Evolutionary conservation across 1,140 invertebrate species (phyloP).

Genomic region (Copidosoma floridanum): DNA sequence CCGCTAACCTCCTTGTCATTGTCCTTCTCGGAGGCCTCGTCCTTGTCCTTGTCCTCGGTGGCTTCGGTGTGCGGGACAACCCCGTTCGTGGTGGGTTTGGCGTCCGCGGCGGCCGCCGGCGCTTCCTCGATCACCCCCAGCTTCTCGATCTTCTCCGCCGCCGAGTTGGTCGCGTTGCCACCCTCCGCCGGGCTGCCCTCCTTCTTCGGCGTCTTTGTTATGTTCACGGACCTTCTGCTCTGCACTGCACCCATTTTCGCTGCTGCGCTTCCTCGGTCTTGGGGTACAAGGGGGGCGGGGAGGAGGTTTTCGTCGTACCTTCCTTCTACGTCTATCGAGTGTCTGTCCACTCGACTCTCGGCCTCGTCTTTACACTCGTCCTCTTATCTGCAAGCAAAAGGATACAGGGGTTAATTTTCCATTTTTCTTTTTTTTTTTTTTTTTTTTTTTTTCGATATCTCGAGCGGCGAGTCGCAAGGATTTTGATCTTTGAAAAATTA

Average conservation of each 20-base stretch:
- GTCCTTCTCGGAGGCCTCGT: slow-evolving; percentile 66
- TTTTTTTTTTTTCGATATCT: too few species aligned
- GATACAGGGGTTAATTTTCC: too few species aligned
- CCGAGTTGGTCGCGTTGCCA: slow-evolving; percentile 59
- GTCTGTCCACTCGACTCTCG: too few species aligned
- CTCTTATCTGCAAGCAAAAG: too few species aligned
- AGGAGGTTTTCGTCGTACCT: too few species aligned
- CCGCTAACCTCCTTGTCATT: slow-evolving; percentile 67
- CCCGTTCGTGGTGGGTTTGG: slow-evolving; percentile 69
- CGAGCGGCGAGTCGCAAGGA: too few species aligned
- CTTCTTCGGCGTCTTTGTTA: slow-evolving; percentile 77
- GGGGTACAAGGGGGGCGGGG: too few species aligned
- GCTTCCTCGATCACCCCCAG: slow-evolving; percentile 71
- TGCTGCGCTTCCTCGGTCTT: slow-evolving; percentile 40
- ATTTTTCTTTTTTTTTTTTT: too few species aligned
- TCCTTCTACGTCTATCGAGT: too few species aligned
- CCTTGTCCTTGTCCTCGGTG: slow-evolving; percentile 59
- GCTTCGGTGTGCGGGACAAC: slow-evolving; percentile 65
- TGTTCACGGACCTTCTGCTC: slow-evolving; percentile 81
- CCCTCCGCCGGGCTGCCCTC: slow-evolving; percentile 60
- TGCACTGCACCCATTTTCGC: slow-evolving; percentile 77
- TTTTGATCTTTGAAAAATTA: too few species aligned
- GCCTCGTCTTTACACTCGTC: too few species aligned
- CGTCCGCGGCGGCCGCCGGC: slow-evolving; percentile 67
- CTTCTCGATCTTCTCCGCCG: slow-evolving; percentile 48